Conservation (phyloP, 2,113 vertebrate species). For the Delphinus delphis region DNA sequence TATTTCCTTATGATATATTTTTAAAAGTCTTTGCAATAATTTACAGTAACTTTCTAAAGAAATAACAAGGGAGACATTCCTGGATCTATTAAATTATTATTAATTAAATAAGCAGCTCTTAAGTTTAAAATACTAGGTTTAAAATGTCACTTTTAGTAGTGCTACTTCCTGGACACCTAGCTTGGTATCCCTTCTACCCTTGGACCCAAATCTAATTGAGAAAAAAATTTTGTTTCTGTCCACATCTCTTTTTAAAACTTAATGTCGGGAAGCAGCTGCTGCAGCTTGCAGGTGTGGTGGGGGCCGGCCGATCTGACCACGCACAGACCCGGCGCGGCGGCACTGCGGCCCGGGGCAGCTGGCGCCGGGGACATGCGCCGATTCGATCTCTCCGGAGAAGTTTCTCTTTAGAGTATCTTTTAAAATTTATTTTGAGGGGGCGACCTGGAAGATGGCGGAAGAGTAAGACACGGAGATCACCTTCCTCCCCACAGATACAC, state of each 20-base stretch:
- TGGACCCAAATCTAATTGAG: neutral
- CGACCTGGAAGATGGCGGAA: no score
- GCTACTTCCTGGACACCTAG: neutral
- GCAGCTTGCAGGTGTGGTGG: no score
- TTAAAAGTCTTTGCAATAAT: conserved; percentile 25
- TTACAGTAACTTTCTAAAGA: conserved; percentile 54
- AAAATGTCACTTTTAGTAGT: conserved; percentile 5
- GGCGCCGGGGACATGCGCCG: no score
- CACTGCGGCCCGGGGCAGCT: no score
- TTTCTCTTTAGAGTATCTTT: no score
- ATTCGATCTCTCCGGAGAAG: no score
- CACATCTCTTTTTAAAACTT: neutral
- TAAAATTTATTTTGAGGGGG: no score
- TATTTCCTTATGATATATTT: neutral
- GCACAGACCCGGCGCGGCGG: no score
- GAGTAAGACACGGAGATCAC: no score
- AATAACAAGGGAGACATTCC: neutral
- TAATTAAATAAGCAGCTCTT: neutral
- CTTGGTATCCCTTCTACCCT: neutral
- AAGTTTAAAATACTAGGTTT: conserved; percentile 45
- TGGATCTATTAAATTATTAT: neutral
- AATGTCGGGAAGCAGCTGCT: neutral
- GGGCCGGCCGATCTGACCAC: no score
- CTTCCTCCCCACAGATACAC: no score
- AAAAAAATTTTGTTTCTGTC: neutral